phyloP scores from a whole-genome alignment of 1,140 invertebrate species.

The Panagrolaimus sp. region DNA sequence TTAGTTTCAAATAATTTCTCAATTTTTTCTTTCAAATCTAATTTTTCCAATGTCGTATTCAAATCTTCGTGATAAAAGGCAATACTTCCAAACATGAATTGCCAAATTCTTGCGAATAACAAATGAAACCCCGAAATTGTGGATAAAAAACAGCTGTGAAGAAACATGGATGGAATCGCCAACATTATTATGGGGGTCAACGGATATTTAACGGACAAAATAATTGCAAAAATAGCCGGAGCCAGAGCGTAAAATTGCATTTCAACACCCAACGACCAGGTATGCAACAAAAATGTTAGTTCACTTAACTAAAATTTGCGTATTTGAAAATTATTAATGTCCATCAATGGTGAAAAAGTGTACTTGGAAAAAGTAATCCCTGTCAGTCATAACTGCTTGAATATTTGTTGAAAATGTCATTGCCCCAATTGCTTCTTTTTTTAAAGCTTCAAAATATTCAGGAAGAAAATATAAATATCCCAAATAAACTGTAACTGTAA shows the following conservation, averaged over 20 bases:
- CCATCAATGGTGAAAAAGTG: background rate
- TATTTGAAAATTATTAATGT: too few relatives aligned
- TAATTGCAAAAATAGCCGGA: background rate
- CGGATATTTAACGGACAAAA: background rate
- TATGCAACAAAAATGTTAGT: background rate
- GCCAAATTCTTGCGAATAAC: background rate
- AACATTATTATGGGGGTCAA: background rate
- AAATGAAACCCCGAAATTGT: background rate
- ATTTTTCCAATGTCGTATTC: too few relatives aligned
- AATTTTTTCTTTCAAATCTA: too few relatives aligned
- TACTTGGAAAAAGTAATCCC: background rate
- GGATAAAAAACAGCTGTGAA: background rate
- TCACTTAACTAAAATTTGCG: too few relatives aligned
- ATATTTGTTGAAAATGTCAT: background rate
- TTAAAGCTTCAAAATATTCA: background rate
- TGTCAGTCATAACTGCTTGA: background rate
- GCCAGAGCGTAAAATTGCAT: slow-evolving; percentile 7
- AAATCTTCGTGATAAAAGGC: background rate
- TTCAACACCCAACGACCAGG: slow-evolving; percentile 4
- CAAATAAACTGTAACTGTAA: background rate
- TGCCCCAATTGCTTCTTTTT: background rate
- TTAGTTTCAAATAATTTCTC: too few relatives aligned
- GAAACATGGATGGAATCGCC: background rate
- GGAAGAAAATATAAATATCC: background rate
- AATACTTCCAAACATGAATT: background rate